phyloP scores from a whole-genome alignment of 2,888 invertebrate species.

The Homarus gammarus region DNA sequence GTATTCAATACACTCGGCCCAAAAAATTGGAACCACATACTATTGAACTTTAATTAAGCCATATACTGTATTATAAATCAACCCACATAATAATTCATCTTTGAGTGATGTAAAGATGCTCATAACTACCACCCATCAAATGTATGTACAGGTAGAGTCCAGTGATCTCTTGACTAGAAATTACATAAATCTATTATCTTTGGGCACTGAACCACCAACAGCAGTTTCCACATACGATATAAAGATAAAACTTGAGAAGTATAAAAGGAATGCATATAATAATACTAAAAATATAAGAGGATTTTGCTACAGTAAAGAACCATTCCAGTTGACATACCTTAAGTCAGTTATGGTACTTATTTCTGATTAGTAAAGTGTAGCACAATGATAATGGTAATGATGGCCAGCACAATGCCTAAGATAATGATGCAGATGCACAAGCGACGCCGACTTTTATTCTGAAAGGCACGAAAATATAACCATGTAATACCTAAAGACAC shows the following conservation, averaged over 20 bases:
- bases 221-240: background rate
- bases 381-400: slow-evolving; percentile 43
- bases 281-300: background rate
- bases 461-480: no score
- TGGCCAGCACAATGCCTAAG: slow-evolving; percentile 19
- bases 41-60: no score
- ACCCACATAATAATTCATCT: no score
- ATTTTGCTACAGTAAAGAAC: background rate
- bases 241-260: background rate
- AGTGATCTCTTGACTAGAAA: slow-evolving; percentile 15
- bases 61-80: no score
- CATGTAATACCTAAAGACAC: no score
- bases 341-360: background rate
- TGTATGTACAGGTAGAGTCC: no score
- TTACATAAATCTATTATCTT: background rate
- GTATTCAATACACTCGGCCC: no score
- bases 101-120: no score
- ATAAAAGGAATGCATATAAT: background rate
- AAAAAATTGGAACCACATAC: no score
- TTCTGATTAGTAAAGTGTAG: slow-evolving; percentile 21
- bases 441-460: slow-evolving; percentile 50
- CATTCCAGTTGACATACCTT: background rate
- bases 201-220: background rate
- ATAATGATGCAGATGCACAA: slow-evolving; percentile 38
- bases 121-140: no score